A percentile compares a stretch with the other conserved stretches of the same genome.
Conservation (phyloP, 2,113 vertebrate genomes). For the Coreoperca whiteheadi region DNA sequence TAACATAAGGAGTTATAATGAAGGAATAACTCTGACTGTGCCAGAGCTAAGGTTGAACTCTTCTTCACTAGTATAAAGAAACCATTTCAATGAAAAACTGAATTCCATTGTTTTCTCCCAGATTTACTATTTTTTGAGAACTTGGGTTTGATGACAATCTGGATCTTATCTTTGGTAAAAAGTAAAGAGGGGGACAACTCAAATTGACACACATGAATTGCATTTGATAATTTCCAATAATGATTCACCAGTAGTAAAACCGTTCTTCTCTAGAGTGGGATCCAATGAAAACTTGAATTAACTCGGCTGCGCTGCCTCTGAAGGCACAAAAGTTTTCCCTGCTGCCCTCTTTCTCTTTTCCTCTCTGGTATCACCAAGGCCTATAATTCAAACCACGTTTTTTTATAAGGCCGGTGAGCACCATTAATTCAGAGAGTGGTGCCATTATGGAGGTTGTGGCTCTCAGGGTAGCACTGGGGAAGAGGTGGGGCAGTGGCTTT, state of each 20-base stretch:
- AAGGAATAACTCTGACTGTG: neutral
- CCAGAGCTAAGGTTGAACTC: no score
- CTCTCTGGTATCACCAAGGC: constrained; percentile 38
- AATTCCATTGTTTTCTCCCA: neutral
- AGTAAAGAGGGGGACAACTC: neutral
- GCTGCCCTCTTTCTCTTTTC: constrained; percentile 18
- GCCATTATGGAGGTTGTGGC: constrained; percentile 66
- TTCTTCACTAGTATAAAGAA: neutral
- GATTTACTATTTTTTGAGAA: neutral
- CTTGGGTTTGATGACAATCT: neutral
- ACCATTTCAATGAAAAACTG: neutral
- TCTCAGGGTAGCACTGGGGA: constrained; percentile 61
- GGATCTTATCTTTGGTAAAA: neutral
- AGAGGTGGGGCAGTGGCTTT: constrained; percentile 65
- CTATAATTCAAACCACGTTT: constrained; percentile 69
- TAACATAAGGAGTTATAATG: neutral
- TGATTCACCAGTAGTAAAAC: constrained; percentile 11
- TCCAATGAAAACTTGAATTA: constrained; percentile 33
- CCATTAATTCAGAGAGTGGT: constrained; percentile 71
- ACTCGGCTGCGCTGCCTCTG: constrained; percentile 29
- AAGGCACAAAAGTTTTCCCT: constrained; percentile 55
- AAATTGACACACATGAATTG: neutral
- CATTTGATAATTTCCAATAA: neutral
- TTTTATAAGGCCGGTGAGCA: constrained; percentile 52
- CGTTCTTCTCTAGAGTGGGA: neutral